These are phyloP conservation scores for Gorsachius goisagi DNA, from an alignment of 2,113 vertebrate genomes.

Conservation along the genomic window DNA sequence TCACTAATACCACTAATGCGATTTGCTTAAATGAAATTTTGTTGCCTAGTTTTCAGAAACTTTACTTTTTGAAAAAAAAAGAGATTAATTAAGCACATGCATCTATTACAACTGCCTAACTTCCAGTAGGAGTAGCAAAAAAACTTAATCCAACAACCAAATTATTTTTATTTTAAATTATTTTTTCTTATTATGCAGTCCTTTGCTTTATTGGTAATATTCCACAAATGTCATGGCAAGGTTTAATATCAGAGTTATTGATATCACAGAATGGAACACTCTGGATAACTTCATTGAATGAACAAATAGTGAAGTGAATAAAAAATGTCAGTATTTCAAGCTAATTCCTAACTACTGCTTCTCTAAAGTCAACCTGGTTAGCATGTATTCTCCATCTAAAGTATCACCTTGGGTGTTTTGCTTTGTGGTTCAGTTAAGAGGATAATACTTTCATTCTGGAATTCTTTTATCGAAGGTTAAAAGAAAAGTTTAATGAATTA, in stretches of 20 bases:
- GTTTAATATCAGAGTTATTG: not conserved
- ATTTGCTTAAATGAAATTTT: not conserved
- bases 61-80: not conserved
- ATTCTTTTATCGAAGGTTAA: not conserved
- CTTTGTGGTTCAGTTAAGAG: not conserved
- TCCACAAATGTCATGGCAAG: not conserved
- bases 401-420: not conserved
- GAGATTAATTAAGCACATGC: not conserved
- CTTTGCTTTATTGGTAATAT: not conserved
- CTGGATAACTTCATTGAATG: not conserved
- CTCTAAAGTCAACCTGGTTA: not conserved
- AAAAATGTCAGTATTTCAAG: not conserved
- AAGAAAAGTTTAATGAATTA: not conserved
- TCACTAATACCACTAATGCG: not conserved
- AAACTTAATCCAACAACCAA: fast-evolving
- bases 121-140: not conserved
- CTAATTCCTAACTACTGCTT: not conserved
- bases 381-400: not conserved
- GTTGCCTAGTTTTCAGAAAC: not conserved
- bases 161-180: not conserved
- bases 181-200: not conserved
- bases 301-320: not conserved
- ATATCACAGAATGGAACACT: not conserved
- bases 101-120: not conserved
- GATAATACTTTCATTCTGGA: not conserved